Conservation (phyloP, 2,113 vertebrate species). For the Amphiprion percula region DNA sequence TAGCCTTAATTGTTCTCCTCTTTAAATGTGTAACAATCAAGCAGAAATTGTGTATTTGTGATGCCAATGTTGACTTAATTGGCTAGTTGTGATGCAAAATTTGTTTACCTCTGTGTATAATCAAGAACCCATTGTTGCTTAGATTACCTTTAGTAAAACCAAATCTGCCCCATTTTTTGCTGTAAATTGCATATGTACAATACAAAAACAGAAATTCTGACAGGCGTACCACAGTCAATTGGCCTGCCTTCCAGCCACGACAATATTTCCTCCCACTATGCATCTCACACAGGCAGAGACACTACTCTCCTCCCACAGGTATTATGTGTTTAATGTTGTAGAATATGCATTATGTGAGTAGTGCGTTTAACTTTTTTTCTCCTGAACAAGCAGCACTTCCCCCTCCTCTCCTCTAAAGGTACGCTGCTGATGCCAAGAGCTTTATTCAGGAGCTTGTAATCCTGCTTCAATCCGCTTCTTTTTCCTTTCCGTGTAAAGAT, state of each 20-base stretch:
- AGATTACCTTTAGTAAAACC: too few relatives aligned
- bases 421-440: constrained; percentile 80
- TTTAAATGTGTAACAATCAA: too few relatives aligned
- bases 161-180: background rate
- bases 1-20: too few relatives aligned
- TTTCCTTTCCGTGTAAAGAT: constrained; percentile 82
- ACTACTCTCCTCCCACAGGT: constrained; percentile 17
- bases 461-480: constrained; percentile 85
- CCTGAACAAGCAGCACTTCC: constrained; percentile 68
- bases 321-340: constrained; percentile 21
- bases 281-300: constrained; percentile 11
- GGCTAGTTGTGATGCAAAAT: background rate
- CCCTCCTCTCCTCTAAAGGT: constrained; percentile 67
- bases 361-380: constrained; percentile 49
- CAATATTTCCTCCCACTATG: background rate
- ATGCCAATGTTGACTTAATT: background rate
- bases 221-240: too few relatives aligned
- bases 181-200: background rate
- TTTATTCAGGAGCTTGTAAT: constrained; percentile 83
- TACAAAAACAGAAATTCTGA: background rate
- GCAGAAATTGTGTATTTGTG: too few relatives aligned
- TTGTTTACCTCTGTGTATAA: background rate
- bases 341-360: constrained; percentile 36
- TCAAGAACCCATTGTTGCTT: background rate
- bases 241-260: background rate